A percentile compares a stretch with the other conserved stretches of the same genome.
These are phyloP conservation scores for Chalcis sispes DNA, from an alignment of 2,888 invertebrate genomes.

Conservation along the genomic window DNA sequence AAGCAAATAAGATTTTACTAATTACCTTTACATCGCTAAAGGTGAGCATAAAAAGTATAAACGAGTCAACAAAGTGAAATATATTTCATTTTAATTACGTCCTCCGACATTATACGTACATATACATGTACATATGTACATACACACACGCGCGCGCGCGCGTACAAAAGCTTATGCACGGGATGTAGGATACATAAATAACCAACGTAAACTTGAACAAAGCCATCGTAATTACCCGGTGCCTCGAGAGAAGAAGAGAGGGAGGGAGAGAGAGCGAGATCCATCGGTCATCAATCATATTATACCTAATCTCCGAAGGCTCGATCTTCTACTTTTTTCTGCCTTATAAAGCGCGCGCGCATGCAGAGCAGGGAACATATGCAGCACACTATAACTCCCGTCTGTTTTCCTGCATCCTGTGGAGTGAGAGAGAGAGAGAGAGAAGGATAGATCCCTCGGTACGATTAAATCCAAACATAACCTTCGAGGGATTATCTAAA, in stretches of 20 bases:
- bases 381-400: constrained; percentile 60
- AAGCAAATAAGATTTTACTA: background rate
- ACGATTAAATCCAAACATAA: constrained; percentile 71
- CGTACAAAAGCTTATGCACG: too few relatives aligned
- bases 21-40: background rate
- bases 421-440: constrained; percentile 49
- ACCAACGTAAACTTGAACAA: constrained; percentile 34
- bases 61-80: background rate
- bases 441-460: constrained; percentile 57
- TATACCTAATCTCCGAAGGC: constrained; percentile 52
- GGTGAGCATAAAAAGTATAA: background rate
- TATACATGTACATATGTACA: background rate
- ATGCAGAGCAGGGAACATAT: constrained; percentile 25
- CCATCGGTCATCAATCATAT: constrained; percentile 54
- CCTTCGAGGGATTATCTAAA: constrained; percentile 72
- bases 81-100: constrained; percentile 46
- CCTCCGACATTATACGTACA: constrained; percentile 19
- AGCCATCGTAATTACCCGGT: constrained; percentile 48
- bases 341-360: background rate
- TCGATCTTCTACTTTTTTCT: constrained; percentile 34
- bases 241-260: background rate
- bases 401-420: constrained; percentile 59
- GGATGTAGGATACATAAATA: constrained; percentile 39
- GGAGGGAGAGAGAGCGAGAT: background rate
- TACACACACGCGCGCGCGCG: background rate